phyloP scores from a whole-genome alignment of 2,888 invertebrate species.

The Uropetala carovei region DNA sequence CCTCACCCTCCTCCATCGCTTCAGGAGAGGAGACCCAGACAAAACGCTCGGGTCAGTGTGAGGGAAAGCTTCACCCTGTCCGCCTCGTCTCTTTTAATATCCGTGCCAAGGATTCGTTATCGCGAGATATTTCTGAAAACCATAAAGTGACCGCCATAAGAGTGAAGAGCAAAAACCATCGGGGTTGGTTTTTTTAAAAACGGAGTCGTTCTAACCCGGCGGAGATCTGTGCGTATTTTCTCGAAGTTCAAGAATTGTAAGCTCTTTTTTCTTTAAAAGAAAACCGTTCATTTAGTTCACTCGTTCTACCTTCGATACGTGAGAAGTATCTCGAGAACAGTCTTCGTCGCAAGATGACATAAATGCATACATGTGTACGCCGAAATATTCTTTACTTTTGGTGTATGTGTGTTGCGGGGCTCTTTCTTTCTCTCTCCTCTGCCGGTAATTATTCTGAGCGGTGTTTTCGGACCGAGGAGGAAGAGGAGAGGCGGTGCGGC shows the following conservation, averaged over 20 bases:
- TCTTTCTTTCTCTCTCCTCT: not conserved
- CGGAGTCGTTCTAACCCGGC: not conserved
- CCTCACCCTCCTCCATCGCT: not conserved
- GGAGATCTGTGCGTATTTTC: not conserved
- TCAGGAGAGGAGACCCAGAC: not conserved
- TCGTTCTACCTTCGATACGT: not conserved
- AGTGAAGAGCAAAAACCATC: conserved; percentile 17
- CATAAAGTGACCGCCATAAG: not conserved
- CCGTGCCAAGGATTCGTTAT: not conserved
- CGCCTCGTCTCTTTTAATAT: not conserved
- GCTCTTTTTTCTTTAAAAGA: not conserved
- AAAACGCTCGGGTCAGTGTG: not conserved
- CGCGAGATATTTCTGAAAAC: not conserved
- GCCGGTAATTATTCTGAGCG: conserved; percentile 32
- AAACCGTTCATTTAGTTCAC: not conserved
- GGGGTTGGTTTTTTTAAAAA: not conserved
- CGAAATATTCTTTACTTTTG: not conserved
- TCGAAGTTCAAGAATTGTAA: not conserved
- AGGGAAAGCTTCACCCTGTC: not conserved
- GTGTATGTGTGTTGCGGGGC: not conserved
- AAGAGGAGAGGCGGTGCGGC: not conserved
- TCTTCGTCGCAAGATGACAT: too few relatives aligned
- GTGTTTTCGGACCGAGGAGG: conserved; percentile 27
- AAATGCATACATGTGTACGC: too few relatives aligned
- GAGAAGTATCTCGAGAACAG: too few relatives aligned